Base-by-base conservation (phyloP, 1,140 invertebrate genomes). In the Colletes latitarsis region DNA sequence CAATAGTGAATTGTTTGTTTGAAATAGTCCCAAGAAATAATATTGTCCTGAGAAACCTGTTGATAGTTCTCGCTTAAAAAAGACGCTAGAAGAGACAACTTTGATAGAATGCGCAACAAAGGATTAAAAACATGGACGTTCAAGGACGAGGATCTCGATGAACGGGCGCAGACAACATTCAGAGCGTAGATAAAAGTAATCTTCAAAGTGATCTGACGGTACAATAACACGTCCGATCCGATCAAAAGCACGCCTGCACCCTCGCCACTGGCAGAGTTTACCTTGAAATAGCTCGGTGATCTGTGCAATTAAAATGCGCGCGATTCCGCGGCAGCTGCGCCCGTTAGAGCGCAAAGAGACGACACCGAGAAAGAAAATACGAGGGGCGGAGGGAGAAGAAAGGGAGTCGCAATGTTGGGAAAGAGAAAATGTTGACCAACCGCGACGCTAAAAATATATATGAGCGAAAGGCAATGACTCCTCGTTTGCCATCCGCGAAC, bases 381-480 rank as follows among this genome's bases (percentile, higher is more conserved):
- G 60, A 76, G 46, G 55, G n/a, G 39, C 17, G 19, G 46, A 21
- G n/a, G 12, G 19, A 72, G 75, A 66, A 49, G 49, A 80, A 88
- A 82, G 84, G 84, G 76, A 21, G 55, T 10, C n/a, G 46, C 81
- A 60, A 68, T 72, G 72, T 30, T 77, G 70, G 78, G 68, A 88
- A 85, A 84, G 81, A 86, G 82, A 81, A 86, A 90, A 90, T 89
- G 89, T 86, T 89, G 90, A 90, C 88, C 89, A 91, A 84, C 71
- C 81, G 71, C 63, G 79, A 82, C 70, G 83, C 90, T 89, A 91
- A 89, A 90, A 90, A 90, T 90, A 90, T 86, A 85, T 86, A 85
- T 55, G 52, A 80, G 82, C 88, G 83, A 90, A 83, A 91, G 89
- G 82, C 90, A 88, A 89, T 86, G 89, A 89, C 89, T 89, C 67